phyloP scores from a whole-genome alignment of 1,140 invertebrate species.

The Heliconius congener region DNA sequence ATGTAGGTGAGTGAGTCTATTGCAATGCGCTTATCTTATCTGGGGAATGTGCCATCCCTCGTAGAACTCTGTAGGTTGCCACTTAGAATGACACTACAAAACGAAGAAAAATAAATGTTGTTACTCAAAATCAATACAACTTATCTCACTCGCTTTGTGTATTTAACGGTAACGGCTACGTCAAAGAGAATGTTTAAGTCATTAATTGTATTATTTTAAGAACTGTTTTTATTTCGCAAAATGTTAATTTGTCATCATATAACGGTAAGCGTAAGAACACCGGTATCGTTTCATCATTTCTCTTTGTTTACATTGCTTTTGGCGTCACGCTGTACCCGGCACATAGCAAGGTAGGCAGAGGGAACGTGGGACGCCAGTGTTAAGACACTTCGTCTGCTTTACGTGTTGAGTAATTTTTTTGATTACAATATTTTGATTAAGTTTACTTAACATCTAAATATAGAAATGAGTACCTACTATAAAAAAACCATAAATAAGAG shows the following conservation, averaged over 20 bases:
- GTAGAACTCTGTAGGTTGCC: slow-evolving; percentile 57
- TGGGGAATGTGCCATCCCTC: slow-evolving; percentile 69
- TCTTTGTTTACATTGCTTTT: neutral
- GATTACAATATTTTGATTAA: too few species aligned
- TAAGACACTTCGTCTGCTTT: too few species aligned
- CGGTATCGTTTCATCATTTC: neutral
- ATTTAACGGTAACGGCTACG: slow-evolving; percentile 34
- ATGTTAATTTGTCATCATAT: slow-evolving; percentile 11
- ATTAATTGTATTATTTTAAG: slow-evolving; percentile 24
- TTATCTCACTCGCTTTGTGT: slow-evolving; percentile 61
- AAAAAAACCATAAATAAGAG: too few species aligned
- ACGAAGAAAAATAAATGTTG: slow-evolving; percentile 52
- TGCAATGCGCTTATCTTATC: slow-evolving; percentile 74
- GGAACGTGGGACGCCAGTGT: too few species aligned
- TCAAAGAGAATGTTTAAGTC: slow-evolving; percentile 18
- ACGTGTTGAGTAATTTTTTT: too few species aligned
- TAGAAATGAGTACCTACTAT: too few species aligned
- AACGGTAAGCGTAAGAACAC: neutral
- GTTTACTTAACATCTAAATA: too few species aligned
- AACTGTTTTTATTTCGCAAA: slow-evolving; percentile 16
- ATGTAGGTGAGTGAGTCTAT: slow-evolving; percentile 59
- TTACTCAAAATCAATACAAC: slow-evolving; percentile 60
- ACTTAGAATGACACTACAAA: slow-evolving; percentile 66
- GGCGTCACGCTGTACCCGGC: too few species aligned
- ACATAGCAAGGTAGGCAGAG: too few species aligned